Percentiles rank a stretch among this genome's conserved stretches.
Evolutionary conservation across 35 echinoderm and acorn worm genomes (phyloP).

Genomic region (Amphiura filiformis): DNA sequence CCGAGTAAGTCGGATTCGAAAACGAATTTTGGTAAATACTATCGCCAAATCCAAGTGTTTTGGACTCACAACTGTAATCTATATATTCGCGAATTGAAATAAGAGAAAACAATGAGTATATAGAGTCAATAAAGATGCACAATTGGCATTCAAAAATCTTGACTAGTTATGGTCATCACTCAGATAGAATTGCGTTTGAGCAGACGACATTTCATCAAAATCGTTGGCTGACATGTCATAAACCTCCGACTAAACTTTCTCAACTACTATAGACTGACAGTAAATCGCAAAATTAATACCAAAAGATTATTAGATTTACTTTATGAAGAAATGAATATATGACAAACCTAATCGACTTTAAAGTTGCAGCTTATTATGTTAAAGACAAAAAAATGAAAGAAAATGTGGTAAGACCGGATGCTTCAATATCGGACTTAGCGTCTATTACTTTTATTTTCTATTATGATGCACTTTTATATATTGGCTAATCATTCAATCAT

Average conservation of each 20-base stretch:
- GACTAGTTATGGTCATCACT: neutral
- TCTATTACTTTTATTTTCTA: neutral
- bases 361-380: neutral
- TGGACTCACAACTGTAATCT: neutral
- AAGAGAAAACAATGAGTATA: conserved; percentile 15
- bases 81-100: conserved; percentile 4
- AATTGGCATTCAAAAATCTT: conserved; percentile 5
- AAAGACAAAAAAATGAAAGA: neutral
- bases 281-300: neutral
- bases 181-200: too few relatives aligned
- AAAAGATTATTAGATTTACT: neutral
- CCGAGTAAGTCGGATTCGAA: neutral
- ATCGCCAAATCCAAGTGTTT: conserved; percentile 14
- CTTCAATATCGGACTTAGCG: neutral
- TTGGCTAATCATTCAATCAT: too few relatives aligned
- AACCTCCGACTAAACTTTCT: neutral
- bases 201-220: neutral
- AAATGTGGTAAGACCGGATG: neutral
- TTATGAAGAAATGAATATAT: neutral
- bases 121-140: neutral
- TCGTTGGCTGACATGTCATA: neutral
- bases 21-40: conserved; percentile 6
- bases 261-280: neutral
- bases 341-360: neutral
- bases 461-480: neutral